Evolutionary conservation across 2,888 invertebrate species (phyloP).

Genomic region (Tricholauxania praeusta): DNA sequence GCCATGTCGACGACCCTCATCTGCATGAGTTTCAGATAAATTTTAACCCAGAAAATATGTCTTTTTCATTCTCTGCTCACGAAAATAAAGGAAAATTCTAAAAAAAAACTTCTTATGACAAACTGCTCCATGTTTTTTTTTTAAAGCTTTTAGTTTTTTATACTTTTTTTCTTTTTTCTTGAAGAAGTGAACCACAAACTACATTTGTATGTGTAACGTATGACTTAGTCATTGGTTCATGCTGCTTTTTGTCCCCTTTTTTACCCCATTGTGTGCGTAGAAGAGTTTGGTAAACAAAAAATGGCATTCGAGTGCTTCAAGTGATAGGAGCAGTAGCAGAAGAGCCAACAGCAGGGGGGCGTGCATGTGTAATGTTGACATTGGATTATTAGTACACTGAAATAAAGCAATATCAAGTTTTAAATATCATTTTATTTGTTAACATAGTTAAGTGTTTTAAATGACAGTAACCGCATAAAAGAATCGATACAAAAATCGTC

Average conservation of each 20-base stretch:
- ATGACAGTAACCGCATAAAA: no score
- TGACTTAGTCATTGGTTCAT: slow-evolving; percentile 24
- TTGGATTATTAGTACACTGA: not conserved
- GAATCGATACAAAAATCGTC: no score
- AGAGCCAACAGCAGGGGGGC: slow-evolving; percentile 9
- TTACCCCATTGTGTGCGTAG: slow-evolving; percentile 10
- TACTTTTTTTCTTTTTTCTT: not conserved
- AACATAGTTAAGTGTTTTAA: no score
- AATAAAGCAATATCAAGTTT: not conserved
- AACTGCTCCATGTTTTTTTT: not conserved
- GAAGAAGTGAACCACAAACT: slow-evolving; percentile 10
- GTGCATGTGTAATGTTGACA: slow-evolving; percentile 23
- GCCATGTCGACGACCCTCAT: slow-evolving; percentile 38
- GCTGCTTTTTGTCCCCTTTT: slow-evolving; percentile 1
- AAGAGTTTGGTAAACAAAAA: slow-evolving; percentile 21
- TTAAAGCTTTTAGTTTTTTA: slow-evolving; percentile 2
- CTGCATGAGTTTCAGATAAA: slow-evolving; percentile 39
- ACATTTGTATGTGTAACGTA: slow-evolving; percentile 25
- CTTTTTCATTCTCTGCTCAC: not conserved
- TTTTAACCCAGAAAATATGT: slow-evolving; percentile 42
- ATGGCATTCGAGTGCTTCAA: slow-evolving; percentile 1
- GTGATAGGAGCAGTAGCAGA: not conserved
- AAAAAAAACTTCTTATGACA: slow-evolving; percentile 17
- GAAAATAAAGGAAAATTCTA: slow-evolving; percentile 2
- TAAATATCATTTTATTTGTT: no score